Conservation (phyloP, 2,797 vertebrate genomes). For the Neosilurus mollespiculum region DNA sequence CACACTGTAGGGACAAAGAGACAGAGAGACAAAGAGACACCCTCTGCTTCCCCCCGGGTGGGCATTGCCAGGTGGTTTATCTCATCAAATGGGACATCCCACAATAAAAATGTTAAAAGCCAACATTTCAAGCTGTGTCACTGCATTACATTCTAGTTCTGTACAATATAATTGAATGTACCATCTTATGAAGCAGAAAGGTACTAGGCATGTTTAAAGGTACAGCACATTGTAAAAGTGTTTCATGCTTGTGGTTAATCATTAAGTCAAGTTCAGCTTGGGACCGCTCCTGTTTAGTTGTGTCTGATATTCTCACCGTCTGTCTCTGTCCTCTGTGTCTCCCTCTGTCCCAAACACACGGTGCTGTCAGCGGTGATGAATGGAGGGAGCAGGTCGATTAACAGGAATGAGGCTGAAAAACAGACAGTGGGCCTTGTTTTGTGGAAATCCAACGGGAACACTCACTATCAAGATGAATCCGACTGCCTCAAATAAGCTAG, state of each 20-base stretch:
- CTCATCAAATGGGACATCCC: no score
- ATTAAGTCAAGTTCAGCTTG: constrained; percentile 11
- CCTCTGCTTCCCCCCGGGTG: no score
- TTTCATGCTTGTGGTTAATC: not conserved
- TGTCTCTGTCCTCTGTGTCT: constrained; percentile 29
- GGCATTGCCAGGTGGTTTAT: no score
- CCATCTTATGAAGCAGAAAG: not conserved
- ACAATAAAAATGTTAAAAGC: no score
- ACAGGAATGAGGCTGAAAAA: constrained; percentile 38
- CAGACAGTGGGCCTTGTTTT: constrained; percentile 36
- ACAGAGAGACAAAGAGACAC: no score
- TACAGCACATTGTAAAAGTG: not conserved
- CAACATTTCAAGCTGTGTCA: no score
- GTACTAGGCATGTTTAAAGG: not conserved
- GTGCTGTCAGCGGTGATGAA: constrained; percentile 50
- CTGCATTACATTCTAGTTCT: not conserved
- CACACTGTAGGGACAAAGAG: no score
- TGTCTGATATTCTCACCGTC: not conserved
- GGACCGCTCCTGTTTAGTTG: not conserved
- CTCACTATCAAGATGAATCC: constrained; percentile 32
- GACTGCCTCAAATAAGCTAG: constrained; percentile 13
- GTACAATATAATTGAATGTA: not conserved
- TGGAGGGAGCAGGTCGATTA: constrained; percentile 48
- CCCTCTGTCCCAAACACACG: constrained; percentile 32
- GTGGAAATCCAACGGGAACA: constrained; percentile 24